Evolutionary conservation across 2,888 invertebrate species (phyloP).

Genomic region (Hecatera dysodea): DNA sequence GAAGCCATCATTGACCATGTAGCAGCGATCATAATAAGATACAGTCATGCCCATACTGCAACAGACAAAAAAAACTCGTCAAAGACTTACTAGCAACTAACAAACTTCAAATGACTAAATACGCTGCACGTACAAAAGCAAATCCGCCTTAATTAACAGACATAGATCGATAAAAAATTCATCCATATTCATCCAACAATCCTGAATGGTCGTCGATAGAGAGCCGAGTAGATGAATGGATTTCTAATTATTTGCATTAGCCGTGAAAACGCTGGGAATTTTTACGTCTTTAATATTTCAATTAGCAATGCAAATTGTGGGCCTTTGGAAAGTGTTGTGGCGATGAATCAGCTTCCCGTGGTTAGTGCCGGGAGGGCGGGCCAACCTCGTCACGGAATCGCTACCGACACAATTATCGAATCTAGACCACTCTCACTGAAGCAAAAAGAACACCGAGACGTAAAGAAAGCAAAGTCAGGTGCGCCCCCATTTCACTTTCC

Average conservation of each 20-base stretch:
- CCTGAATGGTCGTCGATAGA: constrained; percentile 60
- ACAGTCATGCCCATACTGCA: constrained; percentile 13
- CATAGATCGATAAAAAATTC: constrained; percentile 55
- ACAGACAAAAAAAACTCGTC: constrained; percentile 34
- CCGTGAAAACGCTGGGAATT: constrained; percentile 62
- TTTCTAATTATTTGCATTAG: constrained; percentile 69
- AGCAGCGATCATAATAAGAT: constrained; percentile 17
- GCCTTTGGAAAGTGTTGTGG: constrained; percentile 63
- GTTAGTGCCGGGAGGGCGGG: constrained; percentile 74
- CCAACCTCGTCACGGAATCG: constrained; percentile 83
- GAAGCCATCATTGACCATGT: constrained; percentile 17
- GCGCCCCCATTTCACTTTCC: constrained; percentile 90
- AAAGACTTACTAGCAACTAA: constrained; percentile 22
- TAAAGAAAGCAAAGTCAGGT: constrained; percentile 90
- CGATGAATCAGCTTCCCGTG: constrained; percentile 70
- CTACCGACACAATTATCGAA: constrained; percentile 89
- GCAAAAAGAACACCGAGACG: constrained; percentile 88
- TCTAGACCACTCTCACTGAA: constrained; percentile 90
- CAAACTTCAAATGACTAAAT: constrained; percentile 39
- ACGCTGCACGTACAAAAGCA: constrained; percentile 38
- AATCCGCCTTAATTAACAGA: constrained; percentile 49
- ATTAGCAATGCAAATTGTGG: constrained; percentile 67
- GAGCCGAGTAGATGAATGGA: constrained; percentile 62
- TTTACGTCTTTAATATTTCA: constrained; percentile 63
- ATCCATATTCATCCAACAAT: constrained; percentile 65